phyloP scores from a whole-genome alignment of 2,797 vertebrate species.

The Ceyx erithaca region DNA sequence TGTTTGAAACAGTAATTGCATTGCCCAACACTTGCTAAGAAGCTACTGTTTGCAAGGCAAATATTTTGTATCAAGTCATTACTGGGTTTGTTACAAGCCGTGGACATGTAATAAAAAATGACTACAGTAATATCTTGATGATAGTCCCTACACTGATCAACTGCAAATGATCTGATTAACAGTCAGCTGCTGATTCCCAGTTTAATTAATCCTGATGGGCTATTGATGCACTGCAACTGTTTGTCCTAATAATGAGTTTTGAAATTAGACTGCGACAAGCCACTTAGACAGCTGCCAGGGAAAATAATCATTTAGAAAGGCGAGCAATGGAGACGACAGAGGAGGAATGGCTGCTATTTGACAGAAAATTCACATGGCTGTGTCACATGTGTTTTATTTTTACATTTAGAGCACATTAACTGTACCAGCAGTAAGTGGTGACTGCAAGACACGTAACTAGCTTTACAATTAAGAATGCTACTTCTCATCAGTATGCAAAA shows the following conservation, averaged over 20 bases:
- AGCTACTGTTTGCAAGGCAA: slow-evolving; percentile 47
- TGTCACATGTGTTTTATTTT: slow-evolving; percentile 79
- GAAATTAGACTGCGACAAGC: slow-evolving; percentile 91
- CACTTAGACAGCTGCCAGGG: slow-evolving; percentile 90
- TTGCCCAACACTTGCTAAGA: background rate
- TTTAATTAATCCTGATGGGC: slow-evolving; percentile 99
- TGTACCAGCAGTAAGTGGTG: slow-evolving; percentile 76
- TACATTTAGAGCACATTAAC: slow-evolving; percentile 72
- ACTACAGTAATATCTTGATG: slow-evolving; percentile 73
- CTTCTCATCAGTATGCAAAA: slow-evolving; percentile 77
- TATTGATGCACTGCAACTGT: slow-evolving; percentile 95
- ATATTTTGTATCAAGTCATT: slow-evolving; percentile 48
- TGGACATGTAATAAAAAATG: slow-evolving; percentile 52
- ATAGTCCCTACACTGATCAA: slow-evolving; percentile 85
- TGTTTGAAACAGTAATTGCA: slow-evolving; percentile 26
- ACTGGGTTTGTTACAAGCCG: slow-evolving; percentile 8
- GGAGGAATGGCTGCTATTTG: slow-evolving; percentile 77
- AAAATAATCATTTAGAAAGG: slow-evolving; percentile 81
- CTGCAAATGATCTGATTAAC: slow-evolving; percentile 91
- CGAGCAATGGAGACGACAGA: slow-evolving; percentile 71
- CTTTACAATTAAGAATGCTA: slow-evolving; percentile 77
- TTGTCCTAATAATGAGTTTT: slow-evolving; percentile 97
- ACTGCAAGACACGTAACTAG: slow-evolving; percentile 64
- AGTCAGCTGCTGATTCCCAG: slow-evolving; percentile 92
- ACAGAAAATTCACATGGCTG: slow-evolving; percentile 78